Evolutionary conservation across 2,888 invertebrate species (phyloP).

Genomic region (Acanthosepion lycidas): DNA sequence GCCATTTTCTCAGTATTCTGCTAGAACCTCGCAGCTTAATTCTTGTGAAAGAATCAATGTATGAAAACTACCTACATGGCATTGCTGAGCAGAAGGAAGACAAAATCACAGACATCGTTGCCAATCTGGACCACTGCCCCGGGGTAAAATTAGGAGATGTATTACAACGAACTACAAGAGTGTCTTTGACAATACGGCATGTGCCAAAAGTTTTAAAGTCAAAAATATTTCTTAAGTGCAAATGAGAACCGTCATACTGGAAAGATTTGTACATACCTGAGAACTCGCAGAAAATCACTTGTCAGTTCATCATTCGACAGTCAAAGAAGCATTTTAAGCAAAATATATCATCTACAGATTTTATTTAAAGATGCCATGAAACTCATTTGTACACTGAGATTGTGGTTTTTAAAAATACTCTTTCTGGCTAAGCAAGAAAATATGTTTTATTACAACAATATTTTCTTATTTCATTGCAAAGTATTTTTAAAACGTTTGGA

Average conservation of each 20-base stretch:
- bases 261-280: not conserved
- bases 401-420: too few relatives aligned
- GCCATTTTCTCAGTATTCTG: constrained; percentile 81
- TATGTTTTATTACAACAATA: too few relatives aligned
- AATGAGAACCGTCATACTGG: not conserved
- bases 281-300: not conserved
- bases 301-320: not conserved
- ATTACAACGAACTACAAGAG: constrained; percentile 81
- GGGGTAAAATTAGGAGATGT: constrained; percentile 78
- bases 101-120: constrained; percentile 75
- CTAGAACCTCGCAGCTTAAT: constrained; percentile 91
- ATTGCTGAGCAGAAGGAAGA: constrained; percentile 85
- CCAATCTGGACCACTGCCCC: constrained; percentile 80
- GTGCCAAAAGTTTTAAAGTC: constrained; percentile 82
- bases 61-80: constrained; percentile 88
- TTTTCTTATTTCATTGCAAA: too few relatives aligned
- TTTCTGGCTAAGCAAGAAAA: too few relatives aligned
- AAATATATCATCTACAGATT: too few relatives aligned
- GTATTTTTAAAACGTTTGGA: too few relatives aligned
- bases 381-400: too few relatives aligned
- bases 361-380: too few relatives aligned
- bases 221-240: constrained; percentile 62
- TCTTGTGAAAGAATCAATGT: constrained; percentile 87
- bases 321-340: too few relatives aligned
- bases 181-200: constrained; percentile 93